Conservation (phyloP, 1,140 invertebrate species). For the Heliothis subflexa region DNA sequence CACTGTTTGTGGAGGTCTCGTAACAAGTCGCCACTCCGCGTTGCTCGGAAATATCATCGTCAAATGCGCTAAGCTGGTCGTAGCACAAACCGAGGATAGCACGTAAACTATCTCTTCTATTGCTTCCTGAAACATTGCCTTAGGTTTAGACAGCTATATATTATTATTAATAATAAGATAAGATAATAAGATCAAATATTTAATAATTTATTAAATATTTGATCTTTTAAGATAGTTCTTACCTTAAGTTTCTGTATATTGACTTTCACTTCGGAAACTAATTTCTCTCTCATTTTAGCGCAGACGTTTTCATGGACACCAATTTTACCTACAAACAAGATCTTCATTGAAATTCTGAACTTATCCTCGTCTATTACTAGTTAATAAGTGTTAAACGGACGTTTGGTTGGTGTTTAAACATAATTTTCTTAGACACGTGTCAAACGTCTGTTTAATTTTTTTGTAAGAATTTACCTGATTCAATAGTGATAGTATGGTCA, state of each 20-base stretch:
- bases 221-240: constrained; percentile 27
- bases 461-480: constrained; percentile 69
- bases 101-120: constrained; percentile 89
- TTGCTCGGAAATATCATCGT: constrained; percentile 91
- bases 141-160: too few relatives aligned
- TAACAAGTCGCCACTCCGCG: constrained; percentile 88
- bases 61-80: constrained; percentile 91
- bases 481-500: constrained; percentile 87
- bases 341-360: background rate
- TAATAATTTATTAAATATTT: too few relatives aligned
- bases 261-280: constrained; percentile 91
- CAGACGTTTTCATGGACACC: constrained; percentile 87
- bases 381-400: too few relatives aligned
- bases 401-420: too few relatives aligned
- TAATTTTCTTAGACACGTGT: too few relatives aligned
- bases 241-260: constrained; percentile 92
- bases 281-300: constrained; percentile 91
- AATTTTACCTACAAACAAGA: constrained; percentile 74
- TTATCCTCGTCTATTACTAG: too few relatives aligned
- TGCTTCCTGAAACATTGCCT: constrained; percentile 84
- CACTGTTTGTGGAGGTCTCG: constrained; percentile 71
- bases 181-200: too few relatives aligned
- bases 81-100: constrained; percentile 90
- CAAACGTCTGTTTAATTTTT: too few relatives aligned
- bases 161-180: too few relatives aligned